Percentiles rank a stretch among this genome's conserved stretches.
These are phyloP conservation scores for Malurus elegans DNA, from an alignment of 2,113 vertebrate species.

Conservation along the genomic window DNA sequence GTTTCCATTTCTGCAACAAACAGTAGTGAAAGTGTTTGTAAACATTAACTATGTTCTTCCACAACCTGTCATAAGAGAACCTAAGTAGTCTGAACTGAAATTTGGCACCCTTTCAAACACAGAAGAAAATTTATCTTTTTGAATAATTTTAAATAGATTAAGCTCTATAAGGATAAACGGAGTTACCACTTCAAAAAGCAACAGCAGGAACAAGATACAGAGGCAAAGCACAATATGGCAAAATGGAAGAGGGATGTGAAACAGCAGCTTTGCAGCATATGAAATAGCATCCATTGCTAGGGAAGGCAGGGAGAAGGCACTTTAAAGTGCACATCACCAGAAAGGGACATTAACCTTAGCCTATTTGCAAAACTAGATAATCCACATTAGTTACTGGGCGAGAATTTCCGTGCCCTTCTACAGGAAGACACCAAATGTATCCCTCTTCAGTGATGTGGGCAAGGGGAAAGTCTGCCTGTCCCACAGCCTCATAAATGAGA, in stretches of 20 bases:
- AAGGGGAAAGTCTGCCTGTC: not conserved
- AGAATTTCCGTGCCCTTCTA: not conserved
- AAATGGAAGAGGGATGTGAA: not conserved
- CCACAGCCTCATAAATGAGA: not conserved
- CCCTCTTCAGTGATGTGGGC: accelerated
- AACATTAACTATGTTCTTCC: not conserved
- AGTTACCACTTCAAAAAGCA: not conserved
- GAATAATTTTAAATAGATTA: not conserved
- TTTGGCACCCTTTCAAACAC: not conserved
- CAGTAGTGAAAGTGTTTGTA: not conserved
- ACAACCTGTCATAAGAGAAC: not conserved
- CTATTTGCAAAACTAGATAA: not conserved
- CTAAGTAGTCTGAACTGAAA: not conserved
- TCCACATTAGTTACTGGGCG: not conserved
- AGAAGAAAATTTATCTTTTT: not conserved
- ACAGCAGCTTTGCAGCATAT: not conserved
- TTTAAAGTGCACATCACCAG: not conserved
- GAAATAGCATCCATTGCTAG: not conserved
- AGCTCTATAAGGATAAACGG: not conserved
- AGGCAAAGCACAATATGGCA: not conserved
- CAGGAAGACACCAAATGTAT: not conserved
- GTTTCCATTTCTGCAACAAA: not conserved
- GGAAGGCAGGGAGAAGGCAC: not conserved
- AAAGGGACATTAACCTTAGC: not conserved
- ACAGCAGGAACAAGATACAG: not conserved